Percentiles rank a stretch among this genome's conserved stretches.
These are phyloP conservation scores for Campopleginae sp. DNA, from an alignment of 2,888 invertebrate species.

Conservation along the genomic window DNA sequence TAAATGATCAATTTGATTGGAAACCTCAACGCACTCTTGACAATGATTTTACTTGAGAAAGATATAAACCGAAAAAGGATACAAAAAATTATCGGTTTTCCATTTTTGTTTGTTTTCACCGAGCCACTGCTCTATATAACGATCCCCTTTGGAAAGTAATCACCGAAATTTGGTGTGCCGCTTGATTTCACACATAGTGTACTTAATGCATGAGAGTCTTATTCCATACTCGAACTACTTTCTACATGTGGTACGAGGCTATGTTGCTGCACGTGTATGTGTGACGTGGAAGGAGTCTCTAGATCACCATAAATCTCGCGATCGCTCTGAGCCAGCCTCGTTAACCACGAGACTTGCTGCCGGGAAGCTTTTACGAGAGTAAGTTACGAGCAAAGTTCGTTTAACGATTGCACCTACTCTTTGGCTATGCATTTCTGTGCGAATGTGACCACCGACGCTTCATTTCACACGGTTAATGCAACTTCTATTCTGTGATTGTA, in stretches of 20 bases:
- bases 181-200: conserved; percentile 26
- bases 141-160: conserved; percentile 18
- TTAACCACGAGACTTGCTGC: conserved; percentile 63
- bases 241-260: conserved; percentile 12
- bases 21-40: too few species aligned
- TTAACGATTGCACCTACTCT: conserved; percentile 69
- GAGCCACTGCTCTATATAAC: neutral
- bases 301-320: conserved; percentile 68
- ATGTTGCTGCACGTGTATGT: conserved; percentile 25
- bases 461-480: conserved; percentile 32
- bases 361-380: conserved; percentile 71
- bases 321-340: conserved; percentile 65
- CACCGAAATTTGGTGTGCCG: conserved; percentile 16
- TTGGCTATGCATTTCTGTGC: conserved; percentile 21
- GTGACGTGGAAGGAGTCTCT: conserved; percentile 59
- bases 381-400: conserved; percentile 71
- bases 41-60: too few species aligned
- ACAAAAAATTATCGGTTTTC: neutral
- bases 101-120: neutral
- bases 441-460: conserved; percentile 6
- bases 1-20: too few species aligned
- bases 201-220: conserved; percentile 22
- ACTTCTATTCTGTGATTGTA: conserved; percentile 19
- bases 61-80: too few species aligned
- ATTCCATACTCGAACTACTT: conserved; percentile 42